phyloP scores from a whole-genome alignment of 2,888 invertebrate genomes.

The Athetis lepigone region DNA sequence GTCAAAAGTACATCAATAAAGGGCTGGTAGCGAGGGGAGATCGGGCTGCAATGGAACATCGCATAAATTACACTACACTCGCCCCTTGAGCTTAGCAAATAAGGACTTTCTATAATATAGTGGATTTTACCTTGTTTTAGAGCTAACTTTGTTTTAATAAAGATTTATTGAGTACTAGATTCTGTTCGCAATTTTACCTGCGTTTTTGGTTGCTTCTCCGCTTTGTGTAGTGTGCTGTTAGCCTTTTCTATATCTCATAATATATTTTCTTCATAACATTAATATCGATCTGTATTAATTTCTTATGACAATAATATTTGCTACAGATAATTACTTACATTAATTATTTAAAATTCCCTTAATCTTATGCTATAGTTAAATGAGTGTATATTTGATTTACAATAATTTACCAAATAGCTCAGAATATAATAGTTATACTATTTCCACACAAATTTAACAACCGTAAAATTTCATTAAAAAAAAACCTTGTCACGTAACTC shows the following conservation, averaged over 20 bases:
- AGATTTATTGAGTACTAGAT: conserved; percentile 6
- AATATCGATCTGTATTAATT: no score
- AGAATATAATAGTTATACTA: neutral
- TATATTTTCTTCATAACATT: no score
- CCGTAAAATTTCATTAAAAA: conserved; percentile 34
- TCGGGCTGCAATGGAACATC: conserved; percentile 74
- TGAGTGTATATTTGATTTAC: neutral
- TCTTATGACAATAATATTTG: neutral
- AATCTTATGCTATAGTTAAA: no score
- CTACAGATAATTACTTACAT: neutral
- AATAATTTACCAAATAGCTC: neutral
- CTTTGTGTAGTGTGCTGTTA: no score
- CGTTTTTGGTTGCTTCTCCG: no score
- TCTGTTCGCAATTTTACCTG: no score
- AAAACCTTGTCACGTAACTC: conserved; percentile 18
- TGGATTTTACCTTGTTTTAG: conserved; percentile 64
- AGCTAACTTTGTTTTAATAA: conserved; percentile 21
- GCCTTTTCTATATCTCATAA: no score
- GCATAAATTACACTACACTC: conserved; percentile 77
- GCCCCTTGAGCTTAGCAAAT: conserved; percentile 66
- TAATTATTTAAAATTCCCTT: neutral
- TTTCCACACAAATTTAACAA: conserved; percentile 11
- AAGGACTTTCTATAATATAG: conserved; percentile 57
- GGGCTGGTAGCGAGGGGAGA: conserved; percentile 72
- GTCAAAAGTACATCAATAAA: conserved; percentile 88